Evolutionary conservation across 1,140 invertebrate genomes (phyloP).

Genomic region (Prorops nasuta): DNA sequence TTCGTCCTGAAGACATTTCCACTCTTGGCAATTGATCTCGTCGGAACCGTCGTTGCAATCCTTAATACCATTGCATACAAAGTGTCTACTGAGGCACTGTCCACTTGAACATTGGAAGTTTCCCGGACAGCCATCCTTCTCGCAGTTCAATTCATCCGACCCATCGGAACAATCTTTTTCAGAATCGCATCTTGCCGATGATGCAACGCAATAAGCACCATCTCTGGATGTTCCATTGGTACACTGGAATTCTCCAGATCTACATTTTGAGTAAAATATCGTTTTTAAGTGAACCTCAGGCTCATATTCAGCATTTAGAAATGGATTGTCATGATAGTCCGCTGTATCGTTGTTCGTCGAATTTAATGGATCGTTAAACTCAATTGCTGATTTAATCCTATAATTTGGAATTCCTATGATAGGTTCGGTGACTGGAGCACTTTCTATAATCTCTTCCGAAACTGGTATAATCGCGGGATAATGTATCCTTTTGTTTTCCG

Average conservation of each 20-base stretch:
- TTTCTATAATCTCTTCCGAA: conserved; percentile 37
- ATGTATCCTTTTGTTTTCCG: conserved; percentile 1
- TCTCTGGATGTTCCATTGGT: conserved; percentile 61
- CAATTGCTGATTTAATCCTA: not conserved
- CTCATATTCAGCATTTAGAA: no score
- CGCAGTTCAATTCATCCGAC: conserved; percentile 65
- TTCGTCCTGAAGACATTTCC: conserved; percentile 63
- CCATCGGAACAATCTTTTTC: conserved; percentile 65
- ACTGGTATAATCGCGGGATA: conserved; percentile 46
- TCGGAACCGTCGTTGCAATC: conserved; percentile 73
- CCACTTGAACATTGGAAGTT: conserved; percentile 70
- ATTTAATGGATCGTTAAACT: not conserved
- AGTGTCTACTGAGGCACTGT: conserved; percentile 67
- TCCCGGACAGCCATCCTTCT: conserved; percentile 58
- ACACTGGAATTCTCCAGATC: conserved; percentile 63
- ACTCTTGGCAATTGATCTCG: conserved; percentile 64
- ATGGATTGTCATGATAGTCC: no score
- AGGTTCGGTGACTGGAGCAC: conserved; percentile 19
- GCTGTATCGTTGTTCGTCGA: not conserved
- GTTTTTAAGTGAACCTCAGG: no score
- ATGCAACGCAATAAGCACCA: conserved; percentile 60
- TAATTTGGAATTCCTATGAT: conserved; percentile 18
- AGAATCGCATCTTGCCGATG: conserved; percentile 62
- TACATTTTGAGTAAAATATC: conserved; percentile 60
- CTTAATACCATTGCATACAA: conserved; percentile 72